phyloP scores from a whole-genome alignment of 2,888 invertebrate species.

The Serripes groenlandicus region DNA sequence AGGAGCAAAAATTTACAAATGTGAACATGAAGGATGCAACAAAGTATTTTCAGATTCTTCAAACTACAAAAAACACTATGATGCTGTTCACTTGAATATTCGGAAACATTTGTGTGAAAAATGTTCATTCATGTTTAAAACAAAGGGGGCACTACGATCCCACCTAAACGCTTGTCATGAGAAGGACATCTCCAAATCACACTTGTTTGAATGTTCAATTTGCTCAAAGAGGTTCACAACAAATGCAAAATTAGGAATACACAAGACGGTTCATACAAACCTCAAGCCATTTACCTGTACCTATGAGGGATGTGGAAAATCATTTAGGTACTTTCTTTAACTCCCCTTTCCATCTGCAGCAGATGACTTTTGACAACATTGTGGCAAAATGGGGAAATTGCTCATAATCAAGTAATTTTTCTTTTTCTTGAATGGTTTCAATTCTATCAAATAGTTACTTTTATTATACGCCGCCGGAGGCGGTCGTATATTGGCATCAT shows the following conservation, averaged over 20 bases:
- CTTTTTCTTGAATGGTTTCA: too few relatives aligned
- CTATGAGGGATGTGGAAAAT: constrained; percentile 41
- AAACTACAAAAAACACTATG: not conserved
- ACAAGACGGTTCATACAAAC: constrained; percentile 32
- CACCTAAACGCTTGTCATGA: constrained; percentile 7
- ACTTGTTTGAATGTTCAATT: not conserved
- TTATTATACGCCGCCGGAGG: too few relatives aligned
- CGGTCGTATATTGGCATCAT: too few relatives aligned
- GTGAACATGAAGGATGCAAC: not conserved
- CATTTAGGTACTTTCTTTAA: too few relatives aligned
- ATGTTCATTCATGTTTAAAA: constrained; percentile 11
- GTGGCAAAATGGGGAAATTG: too few relatives aligned
- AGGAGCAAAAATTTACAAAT: too few relatives aligned
- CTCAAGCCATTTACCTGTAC: constrained; percentile 22
- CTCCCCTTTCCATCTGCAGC: too few relatives aligned
- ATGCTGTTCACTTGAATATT: not conserved
- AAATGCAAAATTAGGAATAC: constrained; percentile 24
- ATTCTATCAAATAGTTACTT: too few relatives aligned
- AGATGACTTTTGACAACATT: too few relatives aligned
- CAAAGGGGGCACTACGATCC: not conserved
- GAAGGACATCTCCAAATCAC: not conserved
- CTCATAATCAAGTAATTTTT: too few relatives aligned
- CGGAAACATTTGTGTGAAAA: constrained; percentile 4
- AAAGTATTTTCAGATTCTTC: not conserved
- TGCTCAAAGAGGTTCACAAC: constrained; percentile 21